Evolutionary conservation across 2,888 invertebrate species (phyloP).

Genomic region (Reticulitermes lucifugus): DNA sequence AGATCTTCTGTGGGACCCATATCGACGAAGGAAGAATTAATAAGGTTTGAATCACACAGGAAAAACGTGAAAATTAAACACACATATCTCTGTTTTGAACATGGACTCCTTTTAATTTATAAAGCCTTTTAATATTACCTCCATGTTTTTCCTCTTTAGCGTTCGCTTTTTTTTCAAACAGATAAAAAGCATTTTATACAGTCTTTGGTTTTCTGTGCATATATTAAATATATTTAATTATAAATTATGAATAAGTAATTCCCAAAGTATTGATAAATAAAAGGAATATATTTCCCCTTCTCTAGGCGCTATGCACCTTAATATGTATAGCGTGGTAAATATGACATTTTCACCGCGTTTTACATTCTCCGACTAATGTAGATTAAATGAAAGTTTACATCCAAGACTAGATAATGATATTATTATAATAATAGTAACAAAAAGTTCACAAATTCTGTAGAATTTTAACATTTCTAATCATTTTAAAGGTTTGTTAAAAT

Average conservation of each 20-base stretch:
- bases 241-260: not conserved
- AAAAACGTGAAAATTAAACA: too few relatives aligned
- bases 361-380: not conserved
- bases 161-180: not conserved
- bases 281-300: not conserved
- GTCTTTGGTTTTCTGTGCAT: constrained; percentile 10
- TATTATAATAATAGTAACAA: constrained; percentile 8
- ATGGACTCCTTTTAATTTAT: not conserved
- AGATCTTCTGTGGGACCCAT: too few relatives aligned
- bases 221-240: constrained; percentile 12
- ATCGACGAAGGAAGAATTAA: too few relatives aligned
- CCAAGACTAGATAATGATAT: constrained; percentile 9
- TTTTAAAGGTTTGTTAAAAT: not conserved
- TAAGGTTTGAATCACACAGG: too few relatives aligned
- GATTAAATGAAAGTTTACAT: not conserved
- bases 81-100: too few relatives aligned
- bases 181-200: constrained; percentile 8
- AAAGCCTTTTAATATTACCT: not conserved
- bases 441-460: not conserved
- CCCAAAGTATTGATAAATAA: not conserved
- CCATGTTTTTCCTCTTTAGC: constrained; percentile 1
- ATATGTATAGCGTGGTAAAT: not conserved
- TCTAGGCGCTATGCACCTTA: not conserved
- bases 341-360: not conserved
- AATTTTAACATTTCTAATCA: not conserved